Evolutionary conservation across 2,888 invertebrate species (phyloP).

Genomic region (Caenorhabditis sp.): DNA sequence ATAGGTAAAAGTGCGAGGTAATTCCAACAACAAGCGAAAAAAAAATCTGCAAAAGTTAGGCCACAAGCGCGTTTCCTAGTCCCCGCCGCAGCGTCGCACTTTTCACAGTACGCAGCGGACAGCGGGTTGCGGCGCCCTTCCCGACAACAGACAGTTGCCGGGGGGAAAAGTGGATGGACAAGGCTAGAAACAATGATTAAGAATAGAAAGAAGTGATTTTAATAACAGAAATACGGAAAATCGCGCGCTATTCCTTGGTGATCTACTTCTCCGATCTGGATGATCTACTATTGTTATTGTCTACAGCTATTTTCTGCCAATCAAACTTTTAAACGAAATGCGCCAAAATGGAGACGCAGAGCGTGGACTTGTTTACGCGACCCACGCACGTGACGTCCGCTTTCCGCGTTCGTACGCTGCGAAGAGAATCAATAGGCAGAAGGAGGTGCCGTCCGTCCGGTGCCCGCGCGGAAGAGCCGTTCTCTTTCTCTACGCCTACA

Average conservation of each 20-base stretch:
- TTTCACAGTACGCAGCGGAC: conserved; percentile 7
- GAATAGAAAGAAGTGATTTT: background rate
- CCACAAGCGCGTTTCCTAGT: conserved; percentile 22
- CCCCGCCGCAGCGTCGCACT: conserved; percentile 13
- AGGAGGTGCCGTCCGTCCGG: conserved; percentile 12
- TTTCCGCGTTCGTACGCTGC: conserved; percentile 27
- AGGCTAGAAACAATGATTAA: background rate
- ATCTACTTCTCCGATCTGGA: background rate
- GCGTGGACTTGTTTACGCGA: conserved; percentile 7
- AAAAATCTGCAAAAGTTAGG: conserved; percentile 32
- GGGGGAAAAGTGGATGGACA: background rate
- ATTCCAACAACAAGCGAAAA: conserved; percentile 2
- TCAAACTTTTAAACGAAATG: background rate
- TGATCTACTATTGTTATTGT: background rate
- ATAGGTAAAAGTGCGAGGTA: conserved; percentile 47
- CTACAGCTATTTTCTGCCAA: background rate
- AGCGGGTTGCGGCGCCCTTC: background rate
- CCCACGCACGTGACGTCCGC: conserved; percentile 31
- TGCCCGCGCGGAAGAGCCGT: conserved; percentile 11
- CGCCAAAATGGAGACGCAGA: conserved; percentile 2
- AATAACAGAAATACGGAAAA: background rate
- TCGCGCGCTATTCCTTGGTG: background rate
- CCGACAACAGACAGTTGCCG: background rate
- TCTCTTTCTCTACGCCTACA: conserved; percentile 22
- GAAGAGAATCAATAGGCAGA: conserved; percentile 36